Conservation (phyloP, 2,797 vertebrate species). For the Sorex maritimensis region DNA sequence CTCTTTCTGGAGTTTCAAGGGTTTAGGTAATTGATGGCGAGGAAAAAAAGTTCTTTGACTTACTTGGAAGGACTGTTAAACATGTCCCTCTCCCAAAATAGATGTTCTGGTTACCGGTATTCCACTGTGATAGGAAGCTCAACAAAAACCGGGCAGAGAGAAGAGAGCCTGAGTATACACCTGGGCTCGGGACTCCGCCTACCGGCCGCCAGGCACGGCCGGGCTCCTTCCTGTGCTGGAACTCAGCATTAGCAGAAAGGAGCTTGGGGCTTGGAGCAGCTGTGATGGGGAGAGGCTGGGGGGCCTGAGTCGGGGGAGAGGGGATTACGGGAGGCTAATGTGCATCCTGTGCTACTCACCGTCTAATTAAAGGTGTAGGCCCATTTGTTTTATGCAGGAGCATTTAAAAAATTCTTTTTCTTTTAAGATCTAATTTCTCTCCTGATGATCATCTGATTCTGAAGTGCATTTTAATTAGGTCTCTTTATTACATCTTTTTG, state of each 20-base stretch:
- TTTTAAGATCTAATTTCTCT: constrained; percentile 79
- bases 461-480: constrained; percentile 79
- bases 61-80: constrained; percentile 87
- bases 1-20: constrained; percentile 51
- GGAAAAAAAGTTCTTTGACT: constrained; percentile 77
- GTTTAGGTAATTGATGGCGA: constrained; percentile 43
- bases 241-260: background rate
- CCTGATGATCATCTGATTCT: constrained; percentile 66
- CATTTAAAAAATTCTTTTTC: constrained; percentile 64
- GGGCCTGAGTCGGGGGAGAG: constrained; percentile 35
- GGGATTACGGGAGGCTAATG: constrained; percentile 21
- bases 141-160: constrained; percentile 78
- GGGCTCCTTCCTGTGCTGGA: background rate
- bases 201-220: background rate
- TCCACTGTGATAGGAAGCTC: constrained; percentile 78
- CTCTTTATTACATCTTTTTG: constrained; percentile 69
- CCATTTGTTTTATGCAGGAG: constrained; percentile 71
- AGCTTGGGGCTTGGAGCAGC: constrained; percentile 53
- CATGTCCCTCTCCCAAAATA: constrained; percentile 80
- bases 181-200: background rate
- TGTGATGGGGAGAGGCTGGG: background rate
- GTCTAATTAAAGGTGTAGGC: constrained; percentile 64
- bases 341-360: background rate
- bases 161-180: constrained; percentile 38
- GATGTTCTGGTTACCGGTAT: background rate